These are phyloP conservation scores for Morpho helenor DNA, from an alignment of 2,888 invertebrate species.

Conservation along the genomic window DNA sequence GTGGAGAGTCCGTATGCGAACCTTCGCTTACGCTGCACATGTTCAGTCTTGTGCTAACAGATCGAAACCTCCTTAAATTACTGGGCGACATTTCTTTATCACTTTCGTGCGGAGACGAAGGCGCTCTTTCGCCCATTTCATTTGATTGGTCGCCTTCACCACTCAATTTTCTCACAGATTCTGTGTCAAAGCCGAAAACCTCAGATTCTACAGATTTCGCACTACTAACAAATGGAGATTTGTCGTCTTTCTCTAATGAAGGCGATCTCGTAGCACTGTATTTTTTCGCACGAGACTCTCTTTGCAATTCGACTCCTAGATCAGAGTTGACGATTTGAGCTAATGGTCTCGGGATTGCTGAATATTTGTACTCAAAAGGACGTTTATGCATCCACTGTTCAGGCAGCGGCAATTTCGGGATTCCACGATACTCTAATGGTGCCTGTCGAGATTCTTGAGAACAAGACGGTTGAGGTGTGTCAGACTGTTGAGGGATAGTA, in stretches of 20 bases:
- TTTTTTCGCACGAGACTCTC: conserved; percentile 58
- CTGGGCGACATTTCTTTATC: conserved; percentile 49
- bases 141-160: conserved; percentile 36
- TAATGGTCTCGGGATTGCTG: conserved; percentile 59
- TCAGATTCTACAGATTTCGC: conserved; percentile 48
- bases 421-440: conserved; percentile 39
- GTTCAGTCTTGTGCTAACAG: conserved; percentile 65
- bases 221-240: conserved; percentile 57
- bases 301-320: conserved; percentile 51
- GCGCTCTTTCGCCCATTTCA: conserved; percentile 30
- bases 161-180: conserved; percentile 45
- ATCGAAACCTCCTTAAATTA: conserved; percentile 57
- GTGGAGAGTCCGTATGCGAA: conserved; percentile 48
- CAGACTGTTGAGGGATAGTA: conserved; percentile 29
- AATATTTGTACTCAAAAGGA: conserved; percentile 60
- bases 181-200: conserved; percentile 64
- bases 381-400: conserved; percentile 71
- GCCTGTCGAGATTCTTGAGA: conserved; percentile 32
- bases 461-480: conserved; percentile 33
- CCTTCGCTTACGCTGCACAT: conserved; percentile 60
- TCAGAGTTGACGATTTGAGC: conserved; percentile 56
- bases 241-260: conserved; percentile 74
- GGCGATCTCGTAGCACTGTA: conserved; percentile 71
- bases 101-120: conserved; percentile 43
- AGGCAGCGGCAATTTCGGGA: conserved; percentile 60